Evolutionary conservation across 1,140 invertebrate genomes (phyloP).

Genomic region (Cryptotermes secundus): DNA sequence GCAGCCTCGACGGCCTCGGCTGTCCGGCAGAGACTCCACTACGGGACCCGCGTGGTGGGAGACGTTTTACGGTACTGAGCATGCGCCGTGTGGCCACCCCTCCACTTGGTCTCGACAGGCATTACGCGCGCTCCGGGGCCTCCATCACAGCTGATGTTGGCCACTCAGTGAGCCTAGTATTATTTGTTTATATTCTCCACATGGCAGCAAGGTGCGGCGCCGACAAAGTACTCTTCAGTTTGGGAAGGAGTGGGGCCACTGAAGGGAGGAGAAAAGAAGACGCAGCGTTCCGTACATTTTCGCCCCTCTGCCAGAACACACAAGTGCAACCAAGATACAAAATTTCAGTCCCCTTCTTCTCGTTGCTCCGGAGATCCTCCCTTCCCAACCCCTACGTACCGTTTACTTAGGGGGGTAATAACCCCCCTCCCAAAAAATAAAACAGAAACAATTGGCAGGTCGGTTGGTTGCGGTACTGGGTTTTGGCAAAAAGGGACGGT

Average conservation of each 20-base stretch:
- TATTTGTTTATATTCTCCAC: conserved; percentile 35
- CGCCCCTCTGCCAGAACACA: background rate
- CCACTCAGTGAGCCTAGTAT: background rate
- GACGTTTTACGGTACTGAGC: conserved; percentile 24
- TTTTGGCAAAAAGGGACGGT: background rate
- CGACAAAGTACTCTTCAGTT: conserved; percentile 21
- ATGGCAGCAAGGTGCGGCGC: conserved; percentile 31
- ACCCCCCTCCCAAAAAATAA: background rate
- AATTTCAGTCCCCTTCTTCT: too few relatives aligned
- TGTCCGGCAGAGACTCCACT: conserved; percentile 10
- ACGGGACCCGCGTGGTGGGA: background rate
- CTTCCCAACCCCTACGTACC: background rate
- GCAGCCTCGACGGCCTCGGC: background rate
- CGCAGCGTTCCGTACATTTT: conserved; percentile 32
- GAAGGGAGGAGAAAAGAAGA: conserved; percentile 22
- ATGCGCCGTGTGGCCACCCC: background rate
- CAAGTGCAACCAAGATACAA: background rate
- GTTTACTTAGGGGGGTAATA: background rate
- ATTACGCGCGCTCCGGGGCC: conserved; percentile 28
- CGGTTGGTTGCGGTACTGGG: background rate
- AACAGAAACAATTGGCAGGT: conserved; percentile 11
- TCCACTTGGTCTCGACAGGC: background rate
- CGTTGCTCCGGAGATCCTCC: background rate
- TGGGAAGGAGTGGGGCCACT: background rate
- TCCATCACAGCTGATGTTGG: background rate